These are phyloP conservation scores for Drosophila carrolli DNA, from an alignment of 1,140 invertebrate genomes.

Conservation along the genomic window DNA sequence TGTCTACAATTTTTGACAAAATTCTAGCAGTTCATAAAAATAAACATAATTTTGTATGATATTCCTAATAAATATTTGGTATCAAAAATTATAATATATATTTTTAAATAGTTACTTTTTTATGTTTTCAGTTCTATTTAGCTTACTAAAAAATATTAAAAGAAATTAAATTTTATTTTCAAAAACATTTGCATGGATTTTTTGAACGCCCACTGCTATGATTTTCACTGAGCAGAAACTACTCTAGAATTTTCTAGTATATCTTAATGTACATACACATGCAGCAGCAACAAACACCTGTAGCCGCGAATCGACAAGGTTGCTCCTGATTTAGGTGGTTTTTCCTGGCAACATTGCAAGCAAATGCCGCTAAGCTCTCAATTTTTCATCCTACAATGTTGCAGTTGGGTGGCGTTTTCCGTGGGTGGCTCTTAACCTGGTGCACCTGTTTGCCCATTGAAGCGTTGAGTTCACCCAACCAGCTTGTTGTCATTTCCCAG, in stretches of 20 bases:
- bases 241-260: not conserved
- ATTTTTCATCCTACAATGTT: constrained; percentile 56
- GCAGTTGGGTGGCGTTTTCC: constrained; percentile 33
- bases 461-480: constrained; percentile 31
- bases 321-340: constrained; percentile 24
- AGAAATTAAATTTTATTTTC: no score
- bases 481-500: constrained; percentile 42
- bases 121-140: no score
- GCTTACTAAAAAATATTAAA: no score
- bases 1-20: not conserved
- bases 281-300: constrained; percentile 55
- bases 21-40: not conserved
- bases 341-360: constrained; percentile 39
- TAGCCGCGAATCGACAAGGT: constrained; percentile 29
- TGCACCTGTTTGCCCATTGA: constrained; percentile 38
- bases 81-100: no score
- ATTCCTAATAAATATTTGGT: no score
- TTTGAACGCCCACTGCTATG: not conserved
- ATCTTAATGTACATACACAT: constrained; percentile 16
- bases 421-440: constrained; percentile 1
- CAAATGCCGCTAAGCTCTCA: constrained; percentile 32
- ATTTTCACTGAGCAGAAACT: not conserved
- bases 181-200: no score
- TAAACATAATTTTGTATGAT: no score
- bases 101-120: no score